Evolutionary conservation across 2,888 invertebrate genomes (phyloP), one percentile per base, ranked within the genome.

Genomic region (Augiades crinisus): DNA sequence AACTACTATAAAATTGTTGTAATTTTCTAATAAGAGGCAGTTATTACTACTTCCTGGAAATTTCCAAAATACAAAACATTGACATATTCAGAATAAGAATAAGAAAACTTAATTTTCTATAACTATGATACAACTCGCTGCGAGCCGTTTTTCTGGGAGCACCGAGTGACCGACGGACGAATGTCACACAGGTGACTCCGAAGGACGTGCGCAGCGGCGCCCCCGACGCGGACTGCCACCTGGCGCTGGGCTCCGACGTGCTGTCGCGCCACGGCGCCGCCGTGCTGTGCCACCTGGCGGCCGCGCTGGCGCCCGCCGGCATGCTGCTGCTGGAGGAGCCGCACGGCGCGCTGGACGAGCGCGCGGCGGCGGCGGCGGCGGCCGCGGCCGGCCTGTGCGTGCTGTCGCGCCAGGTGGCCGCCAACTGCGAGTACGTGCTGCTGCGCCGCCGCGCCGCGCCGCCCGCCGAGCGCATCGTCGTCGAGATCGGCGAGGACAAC

Each of bases 241-340:
- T 95, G 46, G 91, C 93, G 27, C 78, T 95, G 45, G 93, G 92
- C 21, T 91, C 92, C 41, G 95, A 95, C 75, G 90, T 93, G 57
- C 64, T 95, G 30, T 73, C 91, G 14, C 91, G 92, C 27, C 91
- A 92, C 64, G 90, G 91, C 27, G 78, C 71, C 2, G 71, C 60
- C 21, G 77, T 91, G 55, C 75, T 96, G 44, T 77, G 83, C 33
- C 91, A 92, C 63, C 86, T 95, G 57, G 81, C 90, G 1, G 90
- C 83, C 12, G 92, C 94, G 40, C 72, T 97, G 31, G 94, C 92
- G 65, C 81, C 91, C 1, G 91, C 91, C 45, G 96, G 96, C 41
- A 94, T 95, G 75, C 68, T 96, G 33, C 82, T 96, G 55, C 83
- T 95, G 51, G 95, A 95, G 78, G 96, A 96, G 83, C 91, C 91